Evolutionary conservation across 1,140 invertebrate genomes (phyloP).

Genomic region (Formica exsecta): DNA sequence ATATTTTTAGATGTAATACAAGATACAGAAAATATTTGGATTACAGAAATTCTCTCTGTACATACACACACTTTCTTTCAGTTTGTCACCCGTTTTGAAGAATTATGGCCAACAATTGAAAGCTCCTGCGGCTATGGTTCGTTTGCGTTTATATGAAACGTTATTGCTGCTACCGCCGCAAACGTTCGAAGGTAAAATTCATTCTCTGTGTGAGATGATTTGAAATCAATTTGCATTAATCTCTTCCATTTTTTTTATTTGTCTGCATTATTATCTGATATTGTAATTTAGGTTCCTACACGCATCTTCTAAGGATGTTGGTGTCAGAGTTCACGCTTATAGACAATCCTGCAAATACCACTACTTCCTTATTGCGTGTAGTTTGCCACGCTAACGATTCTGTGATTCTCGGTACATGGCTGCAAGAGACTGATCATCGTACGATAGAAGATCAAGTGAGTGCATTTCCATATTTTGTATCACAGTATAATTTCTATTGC

Average conservation of each 20-base stretch:
- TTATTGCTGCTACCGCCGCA: constrained; percentile 93
- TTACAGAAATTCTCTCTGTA: not conserved
- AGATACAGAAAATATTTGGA: constrained; percentile 11
- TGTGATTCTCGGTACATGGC: constrained; percentile 94
- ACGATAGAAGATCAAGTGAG: constrained; percentile 98
- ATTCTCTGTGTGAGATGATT: not conserved
- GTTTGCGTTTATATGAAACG: constrained; percentile 96
- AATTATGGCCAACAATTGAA: constrained; percentile 97
- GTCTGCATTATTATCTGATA: constrained; percentile 47
- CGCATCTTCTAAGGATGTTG: constrained; percentile 95
- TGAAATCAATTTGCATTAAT: constrained; percentile 6
- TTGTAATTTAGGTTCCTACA: constrained; percentile 90
- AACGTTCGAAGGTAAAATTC: constrained; percentile 91
- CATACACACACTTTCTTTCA: constrained; percentile 82
- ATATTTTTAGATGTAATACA: constrained; percentile 20
- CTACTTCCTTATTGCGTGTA: constrained; percentile 94
- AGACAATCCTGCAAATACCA: constrained; percentile 97
- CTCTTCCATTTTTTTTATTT: not conserved
- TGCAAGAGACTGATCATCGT: constrained; percentile 98
- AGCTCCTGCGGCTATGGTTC: constrained; percentile 96
- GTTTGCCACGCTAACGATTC: constrained; percentile 97
- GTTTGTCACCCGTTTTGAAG: constrained; percentile 94
- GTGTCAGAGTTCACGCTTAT: constrained; percentile 98
- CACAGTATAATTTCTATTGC: not conserved
- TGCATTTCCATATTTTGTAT: constrained; percentile 11